Conservation (phyloP, 2,113 vertebrate genomes). For the Rhinoptilus africanus region DNA sequence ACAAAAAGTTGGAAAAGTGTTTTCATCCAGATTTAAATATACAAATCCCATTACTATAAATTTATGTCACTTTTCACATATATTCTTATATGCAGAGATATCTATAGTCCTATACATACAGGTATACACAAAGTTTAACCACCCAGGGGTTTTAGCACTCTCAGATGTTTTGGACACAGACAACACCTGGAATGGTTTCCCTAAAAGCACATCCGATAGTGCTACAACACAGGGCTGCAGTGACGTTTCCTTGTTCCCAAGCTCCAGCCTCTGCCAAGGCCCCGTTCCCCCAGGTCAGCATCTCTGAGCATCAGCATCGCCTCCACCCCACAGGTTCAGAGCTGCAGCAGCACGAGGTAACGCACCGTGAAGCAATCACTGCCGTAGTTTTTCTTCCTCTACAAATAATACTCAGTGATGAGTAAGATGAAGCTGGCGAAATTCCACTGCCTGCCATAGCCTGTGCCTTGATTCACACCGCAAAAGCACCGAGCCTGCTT, state of each 20-base stretch:
- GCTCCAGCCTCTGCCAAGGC: background rate
- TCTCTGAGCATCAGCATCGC: background rate
- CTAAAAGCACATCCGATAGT: accelerated
- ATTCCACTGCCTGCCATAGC: background rate
- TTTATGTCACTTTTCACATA: background rate
- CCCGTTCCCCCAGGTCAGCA: accelerated
- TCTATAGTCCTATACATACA: too few relatives aligned
- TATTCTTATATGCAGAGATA: background rate
- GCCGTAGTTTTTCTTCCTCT: background rate
- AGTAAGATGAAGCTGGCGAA: background rate
- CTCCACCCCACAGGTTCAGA: background rate
- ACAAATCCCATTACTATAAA: background rate
- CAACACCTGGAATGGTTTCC: background rate
- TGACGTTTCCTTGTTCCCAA: background rate
- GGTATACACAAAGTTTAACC: background rate
- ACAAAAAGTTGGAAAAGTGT: background rate
- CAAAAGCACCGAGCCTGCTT: background rate
- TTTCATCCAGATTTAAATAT: background rate
- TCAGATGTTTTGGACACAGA: background rate
- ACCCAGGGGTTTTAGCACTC: background rate
- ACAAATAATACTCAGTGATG: background rate
- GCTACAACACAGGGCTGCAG: background rate
- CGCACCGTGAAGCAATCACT: background rate
- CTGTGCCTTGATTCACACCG: background rate
- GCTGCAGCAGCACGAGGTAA: background rate